These are phyloP conservation scores for Macaria notata DNA, from an alignment of 2,888 invertebrate species.

Conservation along the genomic window DNA sequence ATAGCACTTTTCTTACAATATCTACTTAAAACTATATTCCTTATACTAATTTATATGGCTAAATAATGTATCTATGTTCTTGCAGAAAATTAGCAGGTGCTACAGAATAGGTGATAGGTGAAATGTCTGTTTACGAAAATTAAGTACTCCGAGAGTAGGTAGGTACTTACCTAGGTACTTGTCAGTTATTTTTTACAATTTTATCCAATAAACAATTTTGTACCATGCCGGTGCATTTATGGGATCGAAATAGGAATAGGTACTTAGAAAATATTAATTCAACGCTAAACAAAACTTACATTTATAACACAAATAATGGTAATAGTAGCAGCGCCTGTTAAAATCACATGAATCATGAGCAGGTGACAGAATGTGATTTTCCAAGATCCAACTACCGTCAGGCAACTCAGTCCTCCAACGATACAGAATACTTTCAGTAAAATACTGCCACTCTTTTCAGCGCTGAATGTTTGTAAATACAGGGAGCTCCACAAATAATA, in stretches of 20 bases:
- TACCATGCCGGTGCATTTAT: no score
- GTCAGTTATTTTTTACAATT: no score
- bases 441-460: slow-evolving; percentile 37
- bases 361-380: slow-evolving; percentile 52
- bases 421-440: slow-evolving; percentile 49
- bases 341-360: slow-evolving; percentile 49
- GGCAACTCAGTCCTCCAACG: slow-evolving; percentile 44
- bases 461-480: slow-evolving; percentile 54
- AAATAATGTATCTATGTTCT: no score
- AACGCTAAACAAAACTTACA: slow-evolving; percentile 32
- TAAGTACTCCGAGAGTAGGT: no score
- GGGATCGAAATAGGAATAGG: neutral
- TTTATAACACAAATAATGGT: slow-evolving; percentile 39
- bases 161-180: no score
- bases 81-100: no score
- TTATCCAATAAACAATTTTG: no score
- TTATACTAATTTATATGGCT: no score
- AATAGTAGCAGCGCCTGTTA: slow-evolving; percentile 52
- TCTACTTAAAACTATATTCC: no score
- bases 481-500: slow-evolving; percentile 60
- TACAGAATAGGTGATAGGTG: no score
- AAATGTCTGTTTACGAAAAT: no score
- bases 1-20: no score
- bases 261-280: neutral
- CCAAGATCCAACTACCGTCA: slow-evolving; percentile 48